Percentiles rank a stretch among this genome's conserved stretches.
Conservation (phyloP, 2,797 vertebrate genomes). For the Coreius guichenoti region DNA sequence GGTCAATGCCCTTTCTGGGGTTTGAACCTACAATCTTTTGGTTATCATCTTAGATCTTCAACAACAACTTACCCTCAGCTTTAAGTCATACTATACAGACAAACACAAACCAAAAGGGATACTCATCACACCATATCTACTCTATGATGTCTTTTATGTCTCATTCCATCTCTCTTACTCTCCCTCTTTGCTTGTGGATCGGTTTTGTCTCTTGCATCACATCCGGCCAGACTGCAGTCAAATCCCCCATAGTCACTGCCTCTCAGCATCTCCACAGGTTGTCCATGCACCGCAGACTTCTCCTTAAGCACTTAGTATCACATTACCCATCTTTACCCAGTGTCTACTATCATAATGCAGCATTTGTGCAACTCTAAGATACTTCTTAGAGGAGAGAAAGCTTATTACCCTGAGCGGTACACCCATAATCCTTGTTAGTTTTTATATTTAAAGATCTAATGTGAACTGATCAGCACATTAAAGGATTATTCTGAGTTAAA, state of each 20-base stretch:
- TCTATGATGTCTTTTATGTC: constrained; percentile 37
- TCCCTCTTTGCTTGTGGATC: not conserved
- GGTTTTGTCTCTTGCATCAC: constrained; percentile 25
- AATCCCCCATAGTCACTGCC: constrained; percentile 14
- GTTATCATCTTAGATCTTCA: not conserved
- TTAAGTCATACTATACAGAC: not conserved
- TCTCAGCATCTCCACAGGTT: constrained; percentile 34
- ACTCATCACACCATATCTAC: not conserved
- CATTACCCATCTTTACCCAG: constrained; percentile 19
- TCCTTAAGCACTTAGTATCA: constrained; percentile 15
- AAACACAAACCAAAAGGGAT: not conserved
- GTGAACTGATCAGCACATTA: constrained; percentile 9
- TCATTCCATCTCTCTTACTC: constrained; percentile 5
- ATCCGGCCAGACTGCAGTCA: constrained; percentile 29
- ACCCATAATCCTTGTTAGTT: constrained; percentile 17
- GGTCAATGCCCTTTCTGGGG: not conserved
- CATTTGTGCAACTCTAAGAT: constrained; percentile 16
- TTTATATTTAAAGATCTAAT: constrained; percentile 20
- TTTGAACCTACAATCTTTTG: not conserved
- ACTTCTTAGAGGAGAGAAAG: constrained; percentile 15
- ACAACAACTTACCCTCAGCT: not conserved
- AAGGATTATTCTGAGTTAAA: constrained; percentile 24
- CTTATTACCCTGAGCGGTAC: not conserved
- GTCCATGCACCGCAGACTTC: constrained; percentile 1
- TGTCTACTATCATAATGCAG: constrained; percentile 13